Percentiles rank a stretch among this genome's conserved stretches.
Conservation (phyloP, 2,888 invertebrate species). For the Calameuta idolon region DNA sequence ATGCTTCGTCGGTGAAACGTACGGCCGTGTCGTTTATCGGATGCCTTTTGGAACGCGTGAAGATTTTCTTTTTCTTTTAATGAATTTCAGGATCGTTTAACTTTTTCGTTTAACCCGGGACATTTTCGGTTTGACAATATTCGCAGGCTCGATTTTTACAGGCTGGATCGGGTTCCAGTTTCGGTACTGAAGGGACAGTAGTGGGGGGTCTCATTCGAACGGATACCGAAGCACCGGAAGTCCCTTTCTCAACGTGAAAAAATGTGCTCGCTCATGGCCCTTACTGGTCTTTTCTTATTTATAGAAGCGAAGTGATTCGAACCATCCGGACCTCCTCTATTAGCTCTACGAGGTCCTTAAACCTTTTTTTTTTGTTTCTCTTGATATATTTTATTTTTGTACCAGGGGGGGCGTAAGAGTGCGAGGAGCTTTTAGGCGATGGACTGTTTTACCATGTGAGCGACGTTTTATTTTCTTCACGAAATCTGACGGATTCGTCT, state of each 20-base stretch:
- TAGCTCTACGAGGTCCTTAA: background rate
- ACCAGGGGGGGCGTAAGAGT: too few relatives aligned
- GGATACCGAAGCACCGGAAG: background rate
- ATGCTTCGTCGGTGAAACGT: slow-evolving; percentile 11
- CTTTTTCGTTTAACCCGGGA: too few relatives aligned
- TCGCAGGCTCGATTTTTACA: background rate
- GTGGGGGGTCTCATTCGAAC: background rate
- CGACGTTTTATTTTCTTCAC: background rate
- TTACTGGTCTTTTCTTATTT: background rate
- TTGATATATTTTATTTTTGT: background rate
- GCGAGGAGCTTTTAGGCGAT: too few relatives aligned
- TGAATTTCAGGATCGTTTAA: too few relatives aligned
- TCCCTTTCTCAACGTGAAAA: background rate
- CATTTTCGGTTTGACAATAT: background rate
- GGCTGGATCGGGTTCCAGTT: too few relatives aligned
- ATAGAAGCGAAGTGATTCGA: background rate
- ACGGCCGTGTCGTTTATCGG: background rate
- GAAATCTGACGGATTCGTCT: background rate
- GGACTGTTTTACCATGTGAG: background rate
- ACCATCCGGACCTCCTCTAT: background rate
- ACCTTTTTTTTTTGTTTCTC: background rate
- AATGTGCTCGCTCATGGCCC: background rate
- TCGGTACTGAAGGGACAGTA: too few relatives aligned
- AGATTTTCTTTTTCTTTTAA: background rate
- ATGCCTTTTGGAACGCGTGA: background rate